Base-by-base conservation (phyloP, 2,113 vertebrate genomes). In the Arvicanthis niloticus region DNA sequence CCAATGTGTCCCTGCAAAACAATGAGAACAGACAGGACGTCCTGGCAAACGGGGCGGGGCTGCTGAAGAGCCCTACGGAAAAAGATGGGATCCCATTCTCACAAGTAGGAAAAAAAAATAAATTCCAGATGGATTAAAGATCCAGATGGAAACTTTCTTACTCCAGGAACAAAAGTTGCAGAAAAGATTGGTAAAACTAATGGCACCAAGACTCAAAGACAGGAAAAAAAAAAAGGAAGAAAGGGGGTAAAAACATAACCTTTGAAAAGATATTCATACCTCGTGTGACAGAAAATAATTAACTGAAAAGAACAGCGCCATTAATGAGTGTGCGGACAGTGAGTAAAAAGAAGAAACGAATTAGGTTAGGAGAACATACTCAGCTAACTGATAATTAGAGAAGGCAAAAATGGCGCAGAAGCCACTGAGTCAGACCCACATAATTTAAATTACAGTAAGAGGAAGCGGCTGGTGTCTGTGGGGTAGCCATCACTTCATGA, bases 81-180 rank as follows among this genome's bases (percentile, higher is more conserved):
- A 95, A 94, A 93, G 86, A 48, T 40, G 80, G 58, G 88, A 91
- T 95, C 91, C 90, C 88, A 86, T 81, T 58, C 88, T 97, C 90
- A 97, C 80, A 93, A 88, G 68, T 91, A 97, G 76, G 85, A 51
- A 96, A 89, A 96, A 94, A 88, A 89, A 72, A 88, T 68, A 68
- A 68, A 68, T 37, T 88, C 48, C 88, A 97, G 65, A 88, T 94
- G 58, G 53, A 88, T 93, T 87, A 88, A 82, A 90, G 73, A 89
- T 76, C 45, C 78, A 80, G 91, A 81, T 37, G 40, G 67, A 91
- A 91, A 62, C 37, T 80, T 91, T 94, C 82, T 95, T 84, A 92
- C 77, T 89, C 29, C 87, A 92, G 67, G 77, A 19, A 96, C 29
- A 97, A 90, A 93, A 40, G 17, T 90, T 91, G n/a, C 88, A 37